Evolutionary conservation across 1,140 invertebrate genomes (phyloP), one percentile per base, ranked within the genome.

Genomic region (Venustaconcha ellipsiformis): DNA sequence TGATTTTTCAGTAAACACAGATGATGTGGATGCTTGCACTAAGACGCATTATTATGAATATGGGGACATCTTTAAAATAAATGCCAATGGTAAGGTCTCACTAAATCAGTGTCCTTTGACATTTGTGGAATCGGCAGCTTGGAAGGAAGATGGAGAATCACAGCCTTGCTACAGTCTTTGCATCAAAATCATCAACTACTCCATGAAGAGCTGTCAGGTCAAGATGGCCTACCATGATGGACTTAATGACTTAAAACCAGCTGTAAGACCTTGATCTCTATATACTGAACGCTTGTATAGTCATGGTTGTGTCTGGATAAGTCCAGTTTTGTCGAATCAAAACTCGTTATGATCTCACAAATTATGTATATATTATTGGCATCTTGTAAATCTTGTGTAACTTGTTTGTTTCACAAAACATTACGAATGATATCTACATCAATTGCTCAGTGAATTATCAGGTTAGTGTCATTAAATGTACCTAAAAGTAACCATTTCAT

Each of bases 151-250:
- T 15, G 20, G 23, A 67, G 26, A 67, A n/a, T 20, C 14, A 59
- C 17, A 69, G 66, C 73, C 73, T 1, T 75, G 73, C 20, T 48
- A 69, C 5, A 68, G 73, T 75, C 60, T 75, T 14, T 75, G 73
- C 65, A 67, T 75, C 12, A 69, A 65, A 62, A 73, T 80, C 5
- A 26, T 72, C 63, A 73, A 78, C 26, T 78, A 74, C 57, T 77
- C 78, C 55, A 77, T 82, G 71, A 73, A 65, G 17, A 82, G 78
- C 55, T 82, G 81, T 79, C 68, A 77, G 60, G 78, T 82, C 56
- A 59, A 69, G 62, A 76, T 82, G 76, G 74, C 67, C 30, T 82
- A 82, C 65, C 72, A 82, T 72, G 81, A 82, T 75, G 81, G 81
- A 26, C 71, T 80, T 14, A 77, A 67, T 58, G 81, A 82, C 66